Percentiles rank a stretch among this genome's conserved stretches.
Conservation (phyloP, 2,888 invertebrate species). For the Laspeyria flexula region DNA sequence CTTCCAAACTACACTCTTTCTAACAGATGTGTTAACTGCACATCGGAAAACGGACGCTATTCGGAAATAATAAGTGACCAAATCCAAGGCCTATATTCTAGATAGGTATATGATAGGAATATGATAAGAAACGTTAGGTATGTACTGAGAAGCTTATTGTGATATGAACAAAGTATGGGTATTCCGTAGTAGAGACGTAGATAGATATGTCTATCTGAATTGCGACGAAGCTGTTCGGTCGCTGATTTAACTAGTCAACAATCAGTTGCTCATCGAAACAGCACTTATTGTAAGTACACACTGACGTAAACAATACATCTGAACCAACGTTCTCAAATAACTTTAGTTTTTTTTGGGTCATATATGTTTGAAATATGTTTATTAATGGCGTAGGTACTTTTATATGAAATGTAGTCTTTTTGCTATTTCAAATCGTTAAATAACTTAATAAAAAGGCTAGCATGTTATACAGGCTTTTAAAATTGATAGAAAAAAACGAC, state of each 20-base stretch:
- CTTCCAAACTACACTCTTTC: too few species aligned
- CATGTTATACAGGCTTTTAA: too few species aligned
- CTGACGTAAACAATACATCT: neutral
- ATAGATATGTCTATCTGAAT: slow-evolving; percentile 1
- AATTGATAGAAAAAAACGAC: too few species aligned
- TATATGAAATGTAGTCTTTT: too few species aligned
- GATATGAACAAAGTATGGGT: slow-evolving; percentile 1
- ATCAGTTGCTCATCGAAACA: slow-evolving; percentile 36
- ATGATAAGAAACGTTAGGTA: neutral
- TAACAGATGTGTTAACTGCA: too few species aligned
- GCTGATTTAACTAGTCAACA: slow-evolving; percentile 44
- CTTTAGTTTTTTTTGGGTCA: too few species aligned
- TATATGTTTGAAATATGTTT: neutral
- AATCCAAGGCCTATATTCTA: neutral
- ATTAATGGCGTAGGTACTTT: too few species aligned
- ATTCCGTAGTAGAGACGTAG: slow-evolving; percentile 2
- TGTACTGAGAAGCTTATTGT: neutral
- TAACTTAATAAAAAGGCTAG: too few species aligned
- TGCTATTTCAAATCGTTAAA: too few species aligned
- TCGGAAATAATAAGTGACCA: too few species aligned
- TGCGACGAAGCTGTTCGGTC: slow-evolving; percentile 20
- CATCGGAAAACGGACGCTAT: too few species aligned
- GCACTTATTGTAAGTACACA: neutral
- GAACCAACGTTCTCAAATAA: too few species aligned
- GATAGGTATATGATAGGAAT: neutral